These are phyloP conservation scores for Drosophila lini DNA, from an alignment of 1,140 invertebrate genomes.

Conservation along the genomic window DNA sequence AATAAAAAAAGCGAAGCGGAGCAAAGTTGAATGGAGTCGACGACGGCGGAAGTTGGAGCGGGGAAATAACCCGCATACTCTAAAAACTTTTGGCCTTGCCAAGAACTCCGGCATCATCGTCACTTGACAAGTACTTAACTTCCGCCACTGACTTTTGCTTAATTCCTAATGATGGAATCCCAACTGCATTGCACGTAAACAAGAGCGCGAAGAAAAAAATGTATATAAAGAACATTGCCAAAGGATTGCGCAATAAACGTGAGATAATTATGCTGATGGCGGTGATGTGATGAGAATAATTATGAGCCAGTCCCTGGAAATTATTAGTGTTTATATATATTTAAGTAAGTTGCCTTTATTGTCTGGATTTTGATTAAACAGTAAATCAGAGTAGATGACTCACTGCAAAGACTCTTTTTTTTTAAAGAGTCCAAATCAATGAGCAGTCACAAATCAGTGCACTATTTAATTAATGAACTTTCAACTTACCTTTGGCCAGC, in stretches of 20 bases:
- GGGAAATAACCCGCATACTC: constrained; percentile 44
- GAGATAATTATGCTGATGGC: constrained; percentile 32
- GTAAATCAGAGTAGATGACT: neutral
- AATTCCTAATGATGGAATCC: constrained; percentile 61
- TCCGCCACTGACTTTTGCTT: constrained; percentile 63
- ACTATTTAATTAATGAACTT: constrained; percentile 37
- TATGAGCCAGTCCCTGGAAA: neutral
- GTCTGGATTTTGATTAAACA: neutral
- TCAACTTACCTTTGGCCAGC: constrained; percentile 30
- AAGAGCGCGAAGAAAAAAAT: constrained; percentile 6
- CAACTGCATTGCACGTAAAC: constrained; percentile 51
- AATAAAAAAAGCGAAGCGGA: constrained; percentile 20
- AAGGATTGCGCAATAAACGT: constrained; percentile 32
- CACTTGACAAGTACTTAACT: constrained; percentile 62
- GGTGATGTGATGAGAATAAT: constrained; percentile 4
- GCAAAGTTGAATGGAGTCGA: constrained; percentile 32
- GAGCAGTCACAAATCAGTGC: constrained; percentile 15
- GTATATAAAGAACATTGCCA: constrained; percentile 5
- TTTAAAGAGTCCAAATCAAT: constrained; percentile 15
- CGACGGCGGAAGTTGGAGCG: constrained; percentile 1
- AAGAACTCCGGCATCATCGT: constrained; percentile 49
- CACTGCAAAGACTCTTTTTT: neutral
- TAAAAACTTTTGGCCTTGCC: constrained; percentile 44
- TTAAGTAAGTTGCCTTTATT: too few relatives aligned
- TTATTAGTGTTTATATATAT: neutral